Conservation (phyloP, 64 coral and sea anemone species). For the Pocillopora verrucosa region DNA sequence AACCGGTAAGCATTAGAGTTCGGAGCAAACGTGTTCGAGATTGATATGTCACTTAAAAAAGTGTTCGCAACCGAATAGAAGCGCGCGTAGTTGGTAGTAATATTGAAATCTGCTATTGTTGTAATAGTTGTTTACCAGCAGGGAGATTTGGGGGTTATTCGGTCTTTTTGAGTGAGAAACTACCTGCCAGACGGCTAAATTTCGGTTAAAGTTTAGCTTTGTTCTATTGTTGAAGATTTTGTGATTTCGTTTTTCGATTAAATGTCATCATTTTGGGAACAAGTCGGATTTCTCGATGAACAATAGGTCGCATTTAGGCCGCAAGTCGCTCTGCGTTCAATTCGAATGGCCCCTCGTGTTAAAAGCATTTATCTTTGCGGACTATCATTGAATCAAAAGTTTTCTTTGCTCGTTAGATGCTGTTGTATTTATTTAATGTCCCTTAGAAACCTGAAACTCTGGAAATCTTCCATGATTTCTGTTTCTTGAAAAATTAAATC, state of each 20-base stretch:
- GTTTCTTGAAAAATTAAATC: not conserved
- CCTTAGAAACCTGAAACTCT: not conserved
- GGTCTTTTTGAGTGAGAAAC: not conserved
- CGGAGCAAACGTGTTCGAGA: not conserved
- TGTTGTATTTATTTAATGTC: not conserved
- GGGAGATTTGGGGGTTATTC: conserved; percentile 3
- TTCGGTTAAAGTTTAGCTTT: conserved; percentile 5
- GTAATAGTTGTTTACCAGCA: conserved; percentile 29
- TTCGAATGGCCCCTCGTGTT: conserved; percentile 6
- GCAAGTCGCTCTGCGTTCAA: not conserved
- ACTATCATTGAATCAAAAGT: not conserved
- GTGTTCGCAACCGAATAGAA: not conserved
- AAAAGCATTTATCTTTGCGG: conserved; percentile 17
- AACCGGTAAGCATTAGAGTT: not conserved
- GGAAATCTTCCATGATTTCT: not conserved
- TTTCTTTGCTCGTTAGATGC: not conserved
- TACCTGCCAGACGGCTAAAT: not conserved
- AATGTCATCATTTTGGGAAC: conserved; percentile 14
- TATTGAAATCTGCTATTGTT: conserved; percentile 41
- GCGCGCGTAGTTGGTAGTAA: not conserved
- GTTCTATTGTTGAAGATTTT: not conserved
- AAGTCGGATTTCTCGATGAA: conserved; percentile 2
- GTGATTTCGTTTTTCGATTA: conserved; percentile 1
- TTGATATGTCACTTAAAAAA: not conserved
- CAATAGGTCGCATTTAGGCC: conserved; percentile 7